Evolutionary conservation across 1,140 invertebrate genomes (phyloP), one percentile per base, ranked within the genome.

Genomic region (Nomia melanderi): DNA sequence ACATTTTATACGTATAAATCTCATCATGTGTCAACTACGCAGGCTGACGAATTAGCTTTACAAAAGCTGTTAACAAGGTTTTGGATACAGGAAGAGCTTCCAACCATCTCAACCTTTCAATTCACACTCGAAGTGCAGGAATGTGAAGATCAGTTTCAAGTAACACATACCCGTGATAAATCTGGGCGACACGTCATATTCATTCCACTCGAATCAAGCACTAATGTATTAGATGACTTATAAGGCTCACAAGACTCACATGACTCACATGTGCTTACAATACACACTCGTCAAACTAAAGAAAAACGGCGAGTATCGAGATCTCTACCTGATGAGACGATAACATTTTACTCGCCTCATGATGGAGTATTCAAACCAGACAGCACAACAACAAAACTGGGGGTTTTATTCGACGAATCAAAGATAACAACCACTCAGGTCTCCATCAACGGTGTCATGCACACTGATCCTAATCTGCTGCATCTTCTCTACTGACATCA

Each of bases 381-480:
- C 7, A 87, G 82, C n/a, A 27, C 67, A 4, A 88, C 82, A 2
- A 88, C 87, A 0, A 89, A 87, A 44, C 29, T 93, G 0, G 62
- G 91, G 4, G 85, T 89, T 1, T 91, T 92, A 0, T 91, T 90
- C 66, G 86, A 92, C 80, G 89, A 83, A 0, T 88, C 88, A 1
- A 83, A 86, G 12, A 53, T 78, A 14, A 73, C 70, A 72, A 44
- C 83, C 56, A 73, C 66, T 25, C 82, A 80, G 59, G 53, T 36
- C 75, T 76, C 77, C 39, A 11, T 80, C 7, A 79, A 83, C 85
- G 72, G 75, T 81, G 11, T 65, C 67, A 39, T 63, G 0, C 60
- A 73, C 39, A 7, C 65, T 0, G 79, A 64, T 8, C 69, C 74
- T 0, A 77, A 70, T 0, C 53, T 31, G 11, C 7, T 78, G 78